Percentiles rank a stretch among this genome's conserved stretches.
phyloP scores from a whole-genome alignment of 2,797 vertebrate species.

The Epinephelus malabaricus region DNA sequence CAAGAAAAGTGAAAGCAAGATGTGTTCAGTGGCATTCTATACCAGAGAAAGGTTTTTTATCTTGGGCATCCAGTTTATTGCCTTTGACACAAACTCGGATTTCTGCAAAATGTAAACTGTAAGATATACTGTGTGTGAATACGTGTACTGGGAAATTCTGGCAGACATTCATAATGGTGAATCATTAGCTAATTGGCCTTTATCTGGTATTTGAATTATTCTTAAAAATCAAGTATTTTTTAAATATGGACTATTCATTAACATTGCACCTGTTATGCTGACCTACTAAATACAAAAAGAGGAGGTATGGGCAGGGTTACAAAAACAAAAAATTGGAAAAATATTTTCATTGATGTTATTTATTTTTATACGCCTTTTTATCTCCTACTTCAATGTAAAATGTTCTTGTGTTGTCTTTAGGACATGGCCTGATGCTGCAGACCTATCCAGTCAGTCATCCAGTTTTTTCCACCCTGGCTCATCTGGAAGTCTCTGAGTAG shows the following conservation, averaged over 20 bases:
- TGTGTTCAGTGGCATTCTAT: not conserved
- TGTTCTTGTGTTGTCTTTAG: slow-evolving; percentile 57
- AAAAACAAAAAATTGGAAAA: not conserved
- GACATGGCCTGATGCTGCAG: slow-evolving; percentile 57
- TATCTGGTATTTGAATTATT: not conserved
- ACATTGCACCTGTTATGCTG: not conserved
- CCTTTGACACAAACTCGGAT: not conserved
- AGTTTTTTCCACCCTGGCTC: slow-evolving; percentile 51
- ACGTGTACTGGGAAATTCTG: not conserved
- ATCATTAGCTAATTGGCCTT: not conserved
- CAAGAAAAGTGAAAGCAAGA: not conserved
- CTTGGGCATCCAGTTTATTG: not conserved
- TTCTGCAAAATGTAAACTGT: not conserved
- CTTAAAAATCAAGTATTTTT: not conserved
- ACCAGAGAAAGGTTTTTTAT: not conserved
- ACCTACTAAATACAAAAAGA: not conserved
- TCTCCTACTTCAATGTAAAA: not conserved
- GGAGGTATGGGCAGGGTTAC: not conserved
- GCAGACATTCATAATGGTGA: not conserved
- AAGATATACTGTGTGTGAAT: not conserved
- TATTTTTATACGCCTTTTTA: not conserved
- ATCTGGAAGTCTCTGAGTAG: slow-evolving; percentile 56
- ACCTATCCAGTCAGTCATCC: slow-evolving; percentile 37
- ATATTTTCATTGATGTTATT: not conserved
- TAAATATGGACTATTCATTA: not conserved